These are phyloP conservation scores for Clusia tigrina DNA, from an alignment of 2,888 invertebrate genomes.

Conservation along the genomic window DNA sequence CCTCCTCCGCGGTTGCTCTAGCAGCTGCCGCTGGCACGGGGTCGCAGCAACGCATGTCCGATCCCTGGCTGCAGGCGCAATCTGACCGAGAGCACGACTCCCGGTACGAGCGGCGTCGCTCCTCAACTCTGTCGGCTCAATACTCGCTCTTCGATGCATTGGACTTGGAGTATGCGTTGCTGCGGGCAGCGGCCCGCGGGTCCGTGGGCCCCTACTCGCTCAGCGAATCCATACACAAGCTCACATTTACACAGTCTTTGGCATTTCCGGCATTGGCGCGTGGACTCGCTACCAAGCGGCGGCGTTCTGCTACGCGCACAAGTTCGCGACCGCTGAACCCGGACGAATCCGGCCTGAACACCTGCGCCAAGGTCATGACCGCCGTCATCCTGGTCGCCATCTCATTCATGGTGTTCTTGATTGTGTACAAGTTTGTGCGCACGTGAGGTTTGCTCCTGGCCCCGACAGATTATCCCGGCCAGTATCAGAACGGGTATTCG, in stretches of 20 bases:
- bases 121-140: conserved; percentile 70
- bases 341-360: conserved; percentile 73
- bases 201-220: conserved; percentile 77
- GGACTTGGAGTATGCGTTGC: conserved; percentile 75
- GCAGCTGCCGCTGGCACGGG: conserved; percentile 49
- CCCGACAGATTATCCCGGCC: conserved; percentile 65
- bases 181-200: conserved; percentile 74
- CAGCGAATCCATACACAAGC: conserved; percentile 75
- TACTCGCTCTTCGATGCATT: conserved; percentile 77
- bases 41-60: conserved; percentile 63
- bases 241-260: conserved; percentile 77
- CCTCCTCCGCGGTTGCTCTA: conserved; percentile 66
- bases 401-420: conserved; percentile 76
- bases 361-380: conserved; percentile 76
- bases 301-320: conserved; percentile 67
- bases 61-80: conserved; percentile 65
- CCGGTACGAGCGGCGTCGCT: conserved; percentile 66
- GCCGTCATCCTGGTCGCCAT: conserved; percentile 74
- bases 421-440: conserved; percentile 77
- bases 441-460: conserved; percentile 82
- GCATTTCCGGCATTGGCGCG: conserved; percentile 77
- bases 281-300: conserved; percentile 72
- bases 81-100: conserved; percentile 60
- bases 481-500: conserved; percentile 58
- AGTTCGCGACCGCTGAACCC: conserved; percentile 69